Conservation (phyloP, 2,888 invertebrate genomes). For the Lamproptera curius region DNA sequence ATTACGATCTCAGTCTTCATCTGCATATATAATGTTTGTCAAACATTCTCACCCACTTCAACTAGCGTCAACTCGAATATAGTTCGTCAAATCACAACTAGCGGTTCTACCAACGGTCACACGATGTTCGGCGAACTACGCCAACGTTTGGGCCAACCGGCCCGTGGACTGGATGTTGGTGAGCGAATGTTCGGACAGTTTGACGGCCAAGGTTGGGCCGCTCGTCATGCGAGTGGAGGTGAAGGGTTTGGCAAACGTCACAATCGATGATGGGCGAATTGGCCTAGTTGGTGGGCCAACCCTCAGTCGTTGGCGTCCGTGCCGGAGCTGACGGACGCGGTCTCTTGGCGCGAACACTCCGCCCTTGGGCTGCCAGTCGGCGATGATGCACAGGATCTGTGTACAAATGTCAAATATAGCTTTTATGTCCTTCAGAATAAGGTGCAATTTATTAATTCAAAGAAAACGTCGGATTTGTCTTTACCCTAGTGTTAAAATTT, state of each 20-base stretch:
- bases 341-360: constrained; percentile 39
- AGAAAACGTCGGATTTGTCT: no score
- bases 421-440: no score
- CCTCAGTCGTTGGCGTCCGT: constrained; percentile 36
- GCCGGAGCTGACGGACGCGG: constrained; percentile 34
- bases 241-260: constrained; percentile 17
- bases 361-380: constrained; percentile 37
- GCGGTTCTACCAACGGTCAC: no score
- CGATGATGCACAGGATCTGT: constrained; percentile 51
- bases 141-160: not conserved
- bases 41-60: not conserved
- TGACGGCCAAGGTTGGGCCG: not conserved
- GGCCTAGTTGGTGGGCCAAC: constrained; percentile 12
- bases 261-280: constrained; percentile 26
- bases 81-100: not conserved
- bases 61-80: no score
- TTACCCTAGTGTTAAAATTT: no score
- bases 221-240: constrained; percentile 8
- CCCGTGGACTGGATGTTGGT: not conserved
- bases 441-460: no score
- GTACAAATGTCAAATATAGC: constrained; percentile 10
- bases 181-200: not conserved
- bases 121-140: not conserved
- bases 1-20: no score
- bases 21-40: not conserved